A percentile compares a stretch with the other conserved stretches of the same genome.
Conservation (phyloP, 2,113 vertebrate species). For the Sakesphorus luctuosus region DNA sequence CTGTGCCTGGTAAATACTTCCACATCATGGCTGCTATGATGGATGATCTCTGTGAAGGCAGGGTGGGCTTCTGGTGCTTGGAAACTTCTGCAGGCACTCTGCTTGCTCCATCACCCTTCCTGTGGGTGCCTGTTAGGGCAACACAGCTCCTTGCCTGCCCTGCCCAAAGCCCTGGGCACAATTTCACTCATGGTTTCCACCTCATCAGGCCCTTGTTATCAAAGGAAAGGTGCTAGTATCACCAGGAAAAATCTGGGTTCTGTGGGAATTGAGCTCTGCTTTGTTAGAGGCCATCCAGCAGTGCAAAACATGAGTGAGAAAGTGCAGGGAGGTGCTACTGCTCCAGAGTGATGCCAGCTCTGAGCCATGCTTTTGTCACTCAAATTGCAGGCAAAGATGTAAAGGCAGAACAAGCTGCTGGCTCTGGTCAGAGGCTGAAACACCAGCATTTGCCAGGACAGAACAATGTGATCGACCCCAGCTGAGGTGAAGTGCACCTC, state of each 20-base stretch:
- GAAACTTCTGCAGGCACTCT: fast-evolving
- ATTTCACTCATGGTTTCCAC: background rate
- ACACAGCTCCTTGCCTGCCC: background rate
- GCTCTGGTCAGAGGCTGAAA: background rate
- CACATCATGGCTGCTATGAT: fast-evolving
- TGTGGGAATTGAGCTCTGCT: background rate
- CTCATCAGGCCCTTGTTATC: background rate
- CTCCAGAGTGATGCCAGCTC: background rate
- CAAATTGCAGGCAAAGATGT: background rate
- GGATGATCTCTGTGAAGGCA: background rate
- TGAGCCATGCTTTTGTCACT: fast-evolving
- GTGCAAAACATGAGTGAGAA: background rate
- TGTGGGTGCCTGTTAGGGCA: background rate
- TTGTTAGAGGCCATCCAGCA: background rate
- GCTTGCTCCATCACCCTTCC: background rate
- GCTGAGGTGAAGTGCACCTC: background rate
- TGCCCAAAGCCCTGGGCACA: fast-evolving
- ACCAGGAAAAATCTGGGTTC: background rate
- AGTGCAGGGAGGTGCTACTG: background rate
- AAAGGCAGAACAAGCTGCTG: background rate
- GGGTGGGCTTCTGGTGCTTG: background rate
- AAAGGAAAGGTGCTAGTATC: background rate
- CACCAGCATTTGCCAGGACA: background rate
- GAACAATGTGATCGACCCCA: background rate
- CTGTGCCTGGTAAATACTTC: background rate